Base-by-base conservation (phyloP, 2,113 vertebrate species). In the Engraulis encrasicolus region DNA sequence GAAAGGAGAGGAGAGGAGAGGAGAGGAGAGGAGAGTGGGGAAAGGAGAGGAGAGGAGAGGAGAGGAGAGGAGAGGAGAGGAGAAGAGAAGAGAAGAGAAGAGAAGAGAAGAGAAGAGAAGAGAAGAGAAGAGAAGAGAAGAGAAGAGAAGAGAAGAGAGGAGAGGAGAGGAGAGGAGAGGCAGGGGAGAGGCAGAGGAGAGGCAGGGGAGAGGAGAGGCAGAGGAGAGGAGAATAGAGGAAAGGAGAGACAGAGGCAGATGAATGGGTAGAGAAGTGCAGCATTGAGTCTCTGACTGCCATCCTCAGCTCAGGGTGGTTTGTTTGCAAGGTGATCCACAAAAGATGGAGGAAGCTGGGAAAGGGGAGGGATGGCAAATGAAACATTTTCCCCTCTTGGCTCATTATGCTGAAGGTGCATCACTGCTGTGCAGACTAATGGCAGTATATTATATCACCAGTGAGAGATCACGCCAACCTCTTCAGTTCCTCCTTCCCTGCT, bases 31-130 rank as follows among this genome's bases (percentile, higher is more conserved):
- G 9, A 5, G 3, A 3, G 9, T 3, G 9, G 4, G 9, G 3
- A 45, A 9, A 45, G 9, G 9, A 45, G 40, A 27, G 66, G 12
- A 34, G 66, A 45, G 9, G 3, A 9, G 9, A 45, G 9, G 40
- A 45, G 40, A 45, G 9, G 3, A 45, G 40, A 9, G 40, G n/a
- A n/a, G 89, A 88, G 58, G 50, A 52, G 82, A 85, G 37, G 61
- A n/a, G 54, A 36, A 78, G 84, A 81, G 80, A 81, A 85, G 40
- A 45, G 40, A 5, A 9, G 9, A 45, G 40, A 9, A 45, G 40
- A 45, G 40, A 5, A 45, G n/a, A 45, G 40, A 45, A 45, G 40
- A 45, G 40, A 9, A 45, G 40, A 45, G 40, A 9, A 45, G 40
- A 45, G 40, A 9, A 45, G n/a, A n/a, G n/a, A n/a, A n/a, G n/a